Conservation (phyloP, 1,140 invertebrate genomes). For the Pogonomyrmex barbatus region DNA sequence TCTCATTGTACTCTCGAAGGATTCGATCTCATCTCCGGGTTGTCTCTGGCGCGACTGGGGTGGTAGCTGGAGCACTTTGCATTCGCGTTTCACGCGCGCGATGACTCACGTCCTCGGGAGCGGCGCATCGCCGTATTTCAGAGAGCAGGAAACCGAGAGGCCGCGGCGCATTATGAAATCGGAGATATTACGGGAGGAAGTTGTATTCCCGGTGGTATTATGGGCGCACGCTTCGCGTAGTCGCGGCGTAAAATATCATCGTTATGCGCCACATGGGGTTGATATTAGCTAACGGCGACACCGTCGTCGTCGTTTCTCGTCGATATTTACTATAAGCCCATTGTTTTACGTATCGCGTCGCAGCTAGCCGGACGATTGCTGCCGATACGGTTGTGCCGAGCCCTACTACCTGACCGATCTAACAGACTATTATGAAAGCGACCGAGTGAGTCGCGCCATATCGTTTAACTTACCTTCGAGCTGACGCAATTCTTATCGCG, state of each 20-base stretch:
- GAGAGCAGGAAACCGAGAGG: constrained; percentile 63
- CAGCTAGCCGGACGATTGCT: constrained; percentile 34
- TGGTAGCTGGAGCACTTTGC: constrained; percentile 17
- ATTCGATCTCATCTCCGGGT: not conserved
- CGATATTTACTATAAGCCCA: constrained; percentile 70
- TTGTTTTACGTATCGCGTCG: constrained; percentile 66
- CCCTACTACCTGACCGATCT: constrained; percentile 43
- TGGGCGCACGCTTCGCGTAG: constrained; percentile 50
- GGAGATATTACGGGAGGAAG: constrained; percentile 69
- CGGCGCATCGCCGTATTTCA: constrained; percentile 56
- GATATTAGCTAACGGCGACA: constrained; percentile 64
- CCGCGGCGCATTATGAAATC: constrained; percentile 70
- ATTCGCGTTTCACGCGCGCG: constrained; percentile 30
- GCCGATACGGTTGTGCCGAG: constrained; percentile 63
- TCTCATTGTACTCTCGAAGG: not conserved
- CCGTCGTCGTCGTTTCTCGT: constrained; percentile 28
- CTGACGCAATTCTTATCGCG: constrained; percentile 16
- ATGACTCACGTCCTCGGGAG: constrained; percentile 60
- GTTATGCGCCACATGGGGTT: constrained; percentile 69
- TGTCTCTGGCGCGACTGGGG: not conserved
- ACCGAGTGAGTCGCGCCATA: constrained; percentile 60
- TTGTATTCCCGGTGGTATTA: constrained; percentile 67
- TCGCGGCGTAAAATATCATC: constrained; percentile 70
- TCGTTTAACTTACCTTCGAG: constrained; percentile 13
- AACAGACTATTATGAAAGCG: constrained; percentile 61